phyloP scores from a whole-genome alignment of 2,888 invertebrate species.

The Stratiomys singularior region DNA sequence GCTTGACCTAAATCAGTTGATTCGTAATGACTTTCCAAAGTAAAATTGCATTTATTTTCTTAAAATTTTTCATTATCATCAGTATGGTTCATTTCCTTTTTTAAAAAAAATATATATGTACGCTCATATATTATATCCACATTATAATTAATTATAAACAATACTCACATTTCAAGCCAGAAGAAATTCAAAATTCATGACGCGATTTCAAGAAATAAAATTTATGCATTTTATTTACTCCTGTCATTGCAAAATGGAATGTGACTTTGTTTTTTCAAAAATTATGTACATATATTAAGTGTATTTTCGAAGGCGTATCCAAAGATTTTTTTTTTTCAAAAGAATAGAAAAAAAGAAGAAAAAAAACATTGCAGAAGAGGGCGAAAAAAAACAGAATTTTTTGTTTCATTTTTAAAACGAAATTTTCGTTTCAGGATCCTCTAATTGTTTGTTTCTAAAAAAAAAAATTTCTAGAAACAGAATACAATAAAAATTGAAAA shows the following conservation, averaged over 20 bases:
- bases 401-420: too few relatives aligned
- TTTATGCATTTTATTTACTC: neutral
- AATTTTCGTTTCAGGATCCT: too few relatives aligned
- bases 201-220: neutral
- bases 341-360: too few relatives aligned
- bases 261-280: too few relatives aligned
- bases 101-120: slow-evolving; percentile 41
- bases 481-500: neutral
- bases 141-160: slow-evolving; percentile 41
- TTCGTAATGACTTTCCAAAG: slow-evolving; percentile 24
- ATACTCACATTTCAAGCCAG: slow-evolving; percentile 44
- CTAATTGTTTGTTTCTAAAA: too few relatives aligned
- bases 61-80: slow-evolving; percentile 33
- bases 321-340: too few relatives aligned
- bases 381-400: too few relatives aligned
- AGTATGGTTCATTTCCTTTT: slow-evolving; percentile 17
- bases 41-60: slow-evolving; percentile 40
- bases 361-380: too few relatives aligned
- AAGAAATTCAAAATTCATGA: neutral
- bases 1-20: too few relatives aligned
- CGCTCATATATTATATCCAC: slow-evolving; percentile 29
- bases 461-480: neutral
- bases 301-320: too few relatives aligned
- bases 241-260: neutral
- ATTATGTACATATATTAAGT: too few relatives aligned